Base-by-base conservation (phyloP, 2,113 vertebrate genomes). In the Sturnus vulgaris region DNA sequence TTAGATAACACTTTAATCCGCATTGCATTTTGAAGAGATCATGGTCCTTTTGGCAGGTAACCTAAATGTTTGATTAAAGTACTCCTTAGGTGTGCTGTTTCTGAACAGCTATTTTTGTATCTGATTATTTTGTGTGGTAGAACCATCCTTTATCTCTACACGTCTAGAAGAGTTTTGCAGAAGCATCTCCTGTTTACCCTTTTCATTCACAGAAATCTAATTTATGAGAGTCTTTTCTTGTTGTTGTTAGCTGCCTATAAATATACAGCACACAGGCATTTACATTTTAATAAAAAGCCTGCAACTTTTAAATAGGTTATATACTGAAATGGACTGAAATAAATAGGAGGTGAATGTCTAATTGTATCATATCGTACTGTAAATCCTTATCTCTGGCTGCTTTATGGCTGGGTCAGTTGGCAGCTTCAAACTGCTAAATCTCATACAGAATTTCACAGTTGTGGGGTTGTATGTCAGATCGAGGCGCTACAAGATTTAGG, bases 1-100 rank as follows among this genome's bases (percentile, higher is more conserved):
- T 97, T 97, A 98, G 98, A 98, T 98, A 98, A 98, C 97, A 97
- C 98, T 98, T 97, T 98, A 98, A 98, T 98, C 98, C 97, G 86
- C 97, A 93, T 97, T 98, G 97, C 98, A 98, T 98, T 98, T 98
- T 98, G 98, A 98, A 98, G 97, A 98, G 98, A 98, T 98, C 98
- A 97, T 98, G 97, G 98, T 98, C 97, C 97, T 98, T 98, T 97
- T 98, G 98, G 98, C 98, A 98, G 98, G 98, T 98, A 98, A 98
- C 98, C 97, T 98, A 98, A 98, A 98, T 97, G 96, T 98, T 98
- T 98, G 98, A 98, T 98, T 97, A 98, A 98, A 98, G 97, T 93
- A 96, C 97, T 98, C 97, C 97, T 98, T 98, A 98, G 97, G 98
- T 98, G 97, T 97, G 97, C 97, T 97, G 96, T 96, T 97, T 97